Evolutionary conservation across 2,113 vertebrate species (phyloP), one percentile per base, ranked within the genome.

Genomic region (Onychostruthus taczanowskii): DNA sequence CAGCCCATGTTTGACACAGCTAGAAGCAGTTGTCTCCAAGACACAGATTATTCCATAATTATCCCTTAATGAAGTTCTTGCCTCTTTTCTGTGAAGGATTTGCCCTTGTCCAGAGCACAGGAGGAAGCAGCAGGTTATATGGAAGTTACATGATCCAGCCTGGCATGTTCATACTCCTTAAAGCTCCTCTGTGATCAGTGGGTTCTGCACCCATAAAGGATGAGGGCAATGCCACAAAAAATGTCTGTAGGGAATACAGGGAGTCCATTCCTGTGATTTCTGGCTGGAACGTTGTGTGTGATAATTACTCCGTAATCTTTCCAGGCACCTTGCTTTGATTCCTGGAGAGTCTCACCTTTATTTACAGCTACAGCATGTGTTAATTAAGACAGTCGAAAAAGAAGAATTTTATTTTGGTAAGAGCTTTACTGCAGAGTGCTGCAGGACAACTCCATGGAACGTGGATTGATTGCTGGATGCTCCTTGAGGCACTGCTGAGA

Each of bases 381-480:
- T 86, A 55, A 67, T 27, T 31, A 21, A 59, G 35, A 11, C 20
- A 61, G 56, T 67, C 0, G 1, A 47, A 67, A 50, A 35, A 11
- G 11, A 16, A 4, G 4, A 30, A 4, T 5, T 7, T 16, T 31
- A 28, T 49, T 6, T 16, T 0, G 10, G 28, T 19, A 59, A 59
- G 44, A 47, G 59, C 50, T 64, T 90, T 79, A 2, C 18, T 13
- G 27, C 11, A 30, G 81, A 68, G 6, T 74, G 59, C 28, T 66
- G 31, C 31, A 47, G 80, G 64, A 30, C 22, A 31, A 0, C 27
- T 19, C 43, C 56, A 4, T 24, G 70, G 41, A 8, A 11, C 6
- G 2, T 1, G 2, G 66, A 21, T 8, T 2, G 3, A 4, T 18
- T 37, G 19, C 61, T 50, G 2, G 37, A 1, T 49, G 5, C 8